Evolutionary conservation across 2,888 invertebrate genomes (phyloP), one percentile per base, ranked within the genome.

Genomic region (Danaus chrysippus): DNA sequence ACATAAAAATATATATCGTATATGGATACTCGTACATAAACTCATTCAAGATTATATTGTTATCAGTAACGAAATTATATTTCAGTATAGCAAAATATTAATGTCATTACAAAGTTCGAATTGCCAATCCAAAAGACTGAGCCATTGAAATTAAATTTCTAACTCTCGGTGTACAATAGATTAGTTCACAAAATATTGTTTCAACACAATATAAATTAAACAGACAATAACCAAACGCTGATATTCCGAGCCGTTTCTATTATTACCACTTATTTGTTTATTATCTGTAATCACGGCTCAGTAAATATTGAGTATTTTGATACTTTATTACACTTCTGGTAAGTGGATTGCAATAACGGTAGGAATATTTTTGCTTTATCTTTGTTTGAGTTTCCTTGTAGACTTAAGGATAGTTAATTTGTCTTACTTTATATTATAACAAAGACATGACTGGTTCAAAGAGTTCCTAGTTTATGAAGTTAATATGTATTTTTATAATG

Each of bases 141-240:
- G 17, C 15, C 23, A 49, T 9, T 17, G 9, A 49, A 17, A 49
- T 49, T 17, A 49, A 49, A 49, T 49, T 46, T 46, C 15, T 17
- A 49, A 49, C 49, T 49, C 17, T 10, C 10, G 15, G n/a, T 17
- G 17, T 17, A 17, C 17, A 17, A 49, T 49, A 49, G 49, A 49
- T 49, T 49, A 49, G 49, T 49, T 49, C 49, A 49, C 49, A 17
- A 49, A 49, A 49, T 49, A 49, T 49, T 49, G 10, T 49, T 49
- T 49, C 49, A 15, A 49, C 49, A 44, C 54, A 54, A 59, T 15
- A 34, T 54, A 54, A 54, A 54, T 54, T 44, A 59, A 15, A 15
- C 46, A 59, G 44, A 54, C 54, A 59, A 59, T 54, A 59, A 59
- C 59, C 59, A 59, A 59, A n/a, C 13, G 54, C 54, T 49, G 44